Evolutionary conservation across 2,888 invertebrate species (phyloP).

Genomic region (Phyllotreta striolata): DNA sequence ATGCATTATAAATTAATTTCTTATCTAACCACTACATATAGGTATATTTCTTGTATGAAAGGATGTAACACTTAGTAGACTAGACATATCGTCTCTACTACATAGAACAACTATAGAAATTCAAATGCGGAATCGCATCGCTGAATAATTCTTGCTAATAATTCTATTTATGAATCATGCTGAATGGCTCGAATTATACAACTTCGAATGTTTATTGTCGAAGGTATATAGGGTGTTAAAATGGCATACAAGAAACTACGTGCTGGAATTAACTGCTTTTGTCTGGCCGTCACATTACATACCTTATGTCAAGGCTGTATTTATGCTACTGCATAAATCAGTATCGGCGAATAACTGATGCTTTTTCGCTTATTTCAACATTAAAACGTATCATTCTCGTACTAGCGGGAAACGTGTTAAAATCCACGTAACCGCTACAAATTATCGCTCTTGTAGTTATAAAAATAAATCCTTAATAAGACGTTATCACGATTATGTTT

Average conservation of each 20-base stretch:
- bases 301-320: neutral
- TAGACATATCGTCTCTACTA: neutral
- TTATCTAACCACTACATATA: too few species aligned
- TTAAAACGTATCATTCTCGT: neutral
- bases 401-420: constrained; percentile 12
- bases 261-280: constrained; percentile 32
- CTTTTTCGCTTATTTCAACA: neutral
- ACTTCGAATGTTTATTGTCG: constrained; percentile 32
- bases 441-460: constrained; percentile 28
- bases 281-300: constrained; percentile 19
- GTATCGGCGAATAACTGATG: too few species aligned
- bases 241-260: constrained; percentile 27
- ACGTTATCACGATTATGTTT: constrained; percentile 23
- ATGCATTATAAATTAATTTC: too few species aligned
- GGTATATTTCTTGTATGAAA: too few species aligned
- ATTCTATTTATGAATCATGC: constrained; percentile 43
- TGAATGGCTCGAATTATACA: constrained; percentile 32
- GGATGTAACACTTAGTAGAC: neutral
- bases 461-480: constrained; percentile 22
- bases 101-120: constrained; percentile 19
- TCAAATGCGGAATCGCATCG: constrained; percentile 18
- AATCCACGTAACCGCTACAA: constrained; percentile 4
- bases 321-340: too few species aligned
- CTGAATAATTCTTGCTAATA: constrained; percentile 42
- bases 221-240: constrained; percentile 26